A percentile compares a stretch with the other conserved stretches of the same genome.
phyloP scores from a whole-genome alignment of 2,888 invertebrate genomes.

The Adelphocoris suturalis region DNA sequence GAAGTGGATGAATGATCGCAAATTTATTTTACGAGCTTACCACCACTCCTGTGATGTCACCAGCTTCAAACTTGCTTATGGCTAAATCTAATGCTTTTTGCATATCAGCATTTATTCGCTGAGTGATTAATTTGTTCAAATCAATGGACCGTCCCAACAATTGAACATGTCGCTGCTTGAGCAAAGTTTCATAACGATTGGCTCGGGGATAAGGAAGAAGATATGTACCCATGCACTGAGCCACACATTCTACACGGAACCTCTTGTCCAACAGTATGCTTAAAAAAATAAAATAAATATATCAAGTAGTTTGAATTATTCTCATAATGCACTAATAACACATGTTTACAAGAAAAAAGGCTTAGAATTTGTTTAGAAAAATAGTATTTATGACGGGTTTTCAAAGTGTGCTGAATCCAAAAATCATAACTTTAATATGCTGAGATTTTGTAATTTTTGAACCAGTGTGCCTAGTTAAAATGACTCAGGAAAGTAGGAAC shows the following conservation, averaged over 20 bases:
- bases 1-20: too few relatives aligned
- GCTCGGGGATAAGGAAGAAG: constrained; percentile 91
- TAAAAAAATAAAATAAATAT: constrained; percentile 74
- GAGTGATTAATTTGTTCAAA: constrained; percentile 93
- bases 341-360: neutral
- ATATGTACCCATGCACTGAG: constrained; percentile 87
- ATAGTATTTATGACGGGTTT: too few relatives aligned
- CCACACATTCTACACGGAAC: constrained; percentile 96
- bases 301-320: neutral
- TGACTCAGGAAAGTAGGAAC: too few relatives aligned
- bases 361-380: too few relatives aligned
- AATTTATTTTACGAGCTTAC: constrained; percentile 80
- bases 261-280: constrained; percentile 97
- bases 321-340: constrained; percentile 28
- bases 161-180: constrained; percentile 97
- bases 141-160: constrained; percentile 97
- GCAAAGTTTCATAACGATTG: constrained; percentile 95
- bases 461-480: too few relatives aligned
- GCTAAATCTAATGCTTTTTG: constrained; percentile 96
- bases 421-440: too few relatives aligned
- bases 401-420: too few relatives aligned
- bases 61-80: constrained; percentile 97
- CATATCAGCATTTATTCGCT: constrained; percentile 97
- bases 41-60: constrained; percentile 96
- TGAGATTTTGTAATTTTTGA: too few relatives aligned